Conservation (phyloP, 2,888 invertebrate species). For the Beris chalybata region DNA sequence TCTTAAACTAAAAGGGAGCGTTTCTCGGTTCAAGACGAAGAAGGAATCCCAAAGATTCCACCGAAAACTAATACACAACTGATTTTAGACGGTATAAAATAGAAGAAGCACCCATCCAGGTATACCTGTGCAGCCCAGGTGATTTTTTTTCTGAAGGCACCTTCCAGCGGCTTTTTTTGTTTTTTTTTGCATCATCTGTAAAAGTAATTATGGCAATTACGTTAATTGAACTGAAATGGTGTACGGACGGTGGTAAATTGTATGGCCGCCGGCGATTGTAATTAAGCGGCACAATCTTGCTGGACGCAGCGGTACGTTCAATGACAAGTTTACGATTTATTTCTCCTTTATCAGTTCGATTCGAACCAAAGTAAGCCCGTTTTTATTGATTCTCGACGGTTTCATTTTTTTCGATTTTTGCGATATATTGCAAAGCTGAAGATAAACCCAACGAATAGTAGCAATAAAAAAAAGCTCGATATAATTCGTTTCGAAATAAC, state of each 20-base stretch:
- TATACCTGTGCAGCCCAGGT: too few relatives aligned
- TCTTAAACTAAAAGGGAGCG: too few relatives aligned
- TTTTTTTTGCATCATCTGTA: conserved; percentile 4
- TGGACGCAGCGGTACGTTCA: not conserved
- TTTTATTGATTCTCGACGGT: not conserved
- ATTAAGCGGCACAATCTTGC: conserved; percentile 12
- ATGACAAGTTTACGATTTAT: conserved; percentile 27
- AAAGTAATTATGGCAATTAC: conserved; percentile 37
- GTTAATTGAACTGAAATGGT: conserved; percentile 39
- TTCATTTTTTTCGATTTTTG: not conserved
- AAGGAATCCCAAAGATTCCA: too few relatives aligned
- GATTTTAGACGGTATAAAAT: too few relatives aligned
- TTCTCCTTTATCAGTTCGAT: conserved; percentile 21
- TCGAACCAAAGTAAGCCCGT: conserved; percentile 9
- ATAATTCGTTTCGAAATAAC: too few relatives aligned
- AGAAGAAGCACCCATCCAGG: too few relatives aligned
- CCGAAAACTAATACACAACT: too few relatives aligned
- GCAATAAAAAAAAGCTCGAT: too few relatives aligned
- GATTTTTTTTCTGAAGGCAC: too few relatives aligned
- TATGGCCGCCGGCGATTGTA: conserved; percentile 14
- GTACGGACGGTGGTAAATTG: conserved; percentile 26
- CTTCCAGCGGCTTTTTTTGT: conserved; percentile 8
- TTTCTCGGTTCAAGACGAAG: too few relatives aligned
- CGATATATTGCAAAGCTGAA: too few relatives aligned
- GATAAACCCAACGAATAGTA: too few relatives aligned